Conservation (phyloP, 1,140 invertebrate species). For the Macrobrachium nipponense region DNA sequence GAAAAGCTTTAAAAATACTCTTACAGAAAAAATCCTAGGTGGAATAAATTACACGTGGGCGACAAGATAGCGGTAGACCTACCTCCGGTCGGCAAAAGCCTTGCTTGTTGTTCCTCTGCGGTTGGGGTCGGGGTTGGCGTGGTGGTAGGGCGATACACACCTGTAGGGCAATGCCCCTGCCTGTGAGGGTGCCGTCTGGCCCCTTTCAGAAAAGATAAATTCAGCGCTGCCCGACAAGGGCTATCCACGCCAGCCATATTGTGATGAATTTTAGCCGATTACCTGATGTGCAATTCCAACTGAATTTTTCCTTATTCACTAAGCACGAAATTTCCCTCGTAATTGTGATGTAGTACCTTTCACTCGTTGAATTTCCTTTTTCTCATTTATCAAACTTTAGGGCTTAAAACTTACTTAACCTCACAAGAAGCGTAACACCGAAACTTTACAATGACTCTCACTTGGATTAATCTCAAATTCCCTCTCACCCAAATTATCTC, state of each 20-base stretch:
- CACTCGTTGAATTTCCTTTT: too few species aligned
- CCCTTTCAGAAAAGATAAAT: constrained; percentile 20
- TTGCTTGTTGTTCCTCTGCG: constrained; percentile 25
- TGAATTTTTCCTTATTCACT: neutral
- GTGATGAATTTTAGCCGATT: neutral
- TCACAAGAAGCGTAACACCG: too few species aligned
- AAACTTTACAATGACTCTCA: too few species aligned
- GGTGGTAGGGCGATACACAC: constrained; percentile 37
- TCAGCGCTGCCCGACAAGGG: neutral
- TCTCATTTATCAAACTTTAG: too few species aligned
- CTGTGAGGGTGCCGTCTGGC: neutral
- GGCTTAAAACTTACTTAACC: too few species aligned
- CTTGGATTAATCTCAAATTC: too few species aligned
- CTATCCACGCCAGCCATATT: constrained; percentile 21
- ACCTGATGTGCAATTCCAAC: neutral
- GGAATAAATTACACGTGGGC: neutral
- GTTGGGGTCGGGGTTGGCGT: constrained; percentile 4
- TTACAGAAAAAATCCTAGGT: neutral
- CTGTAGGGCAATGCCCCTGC: constrained; percentile 19
- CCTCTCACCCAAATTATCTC: too few species aligned
- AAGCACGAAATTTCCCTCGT: neutral
- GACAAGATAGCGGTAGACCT: neutral
- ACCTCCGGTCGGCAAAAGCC: constrained; percentile 34
- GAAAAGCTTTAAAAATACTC: neutral
- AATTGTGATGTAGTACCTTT: neutral